These are phyloP conservation scores for Eustalomyia histrio DNA, from an alignment of 2,888 invertebrate species.

Conservation along the genomic window DNA sequence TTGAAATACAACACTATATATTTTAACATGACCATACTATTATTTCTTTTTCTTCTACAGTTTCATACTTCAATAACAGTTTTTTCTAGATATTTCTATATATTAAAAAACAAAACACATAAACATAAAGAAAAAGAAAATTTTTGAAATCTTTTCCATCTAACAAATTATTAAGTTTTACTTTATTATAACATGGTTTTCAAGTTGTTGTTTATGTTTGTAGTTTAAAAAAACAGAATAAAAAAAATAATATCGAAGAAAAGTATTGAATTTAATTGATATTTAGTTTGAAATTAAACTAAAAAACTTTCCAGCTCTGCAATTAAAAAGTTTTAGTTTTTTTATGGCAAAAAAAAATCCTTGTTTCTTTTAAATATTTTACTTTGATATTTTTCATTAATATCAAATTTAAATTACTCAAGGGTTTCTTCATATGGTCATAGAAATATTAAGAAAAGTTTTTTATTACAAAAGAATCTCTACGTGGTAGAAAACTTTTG, in stretches of 20 bases:
- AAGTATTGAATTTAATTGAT: conserved; percentile 66
- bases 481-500: not conserved
- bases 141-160: conserved; percentile 49
- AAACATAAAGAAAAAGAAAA: conserved; percentile 20
- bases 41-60: conserved; percentile 6
- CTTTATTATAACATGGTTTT: conserved; percentile 49
- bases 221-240: not conserved
- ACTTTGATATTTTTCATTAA: conserved; percentile 21
- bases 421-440: conserved; percentile 23
- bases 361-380: conserved; percentile 15
- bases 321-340: conserved; percentile 57
- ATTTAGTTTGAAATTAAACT: conserved; percentile 63
- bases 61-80: conserved; percentile 47
- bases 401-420: conserved; percentile 33
- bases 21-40: conserved; percentile 19
- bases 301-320: conserved; percentile 40
- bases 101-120: too few species aligned
- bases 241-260: conserved; percentile 45
- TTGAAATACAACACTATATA: conserved; percentile 57
- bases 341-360: conserved; percentile 15
- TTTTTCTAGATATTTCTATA: conserved; percentile 45
- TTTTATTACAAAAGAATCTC: not conserved
- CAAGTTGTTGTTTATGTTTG: conserved; percentile 41
- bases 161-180: conserved; percentile 60
- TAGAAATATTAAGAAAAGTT: not conserved